phyloP scores from a whole-genome alignment of 2,888 invertebrate genomes.

The Zaprionus obscuricornis region DNA sequence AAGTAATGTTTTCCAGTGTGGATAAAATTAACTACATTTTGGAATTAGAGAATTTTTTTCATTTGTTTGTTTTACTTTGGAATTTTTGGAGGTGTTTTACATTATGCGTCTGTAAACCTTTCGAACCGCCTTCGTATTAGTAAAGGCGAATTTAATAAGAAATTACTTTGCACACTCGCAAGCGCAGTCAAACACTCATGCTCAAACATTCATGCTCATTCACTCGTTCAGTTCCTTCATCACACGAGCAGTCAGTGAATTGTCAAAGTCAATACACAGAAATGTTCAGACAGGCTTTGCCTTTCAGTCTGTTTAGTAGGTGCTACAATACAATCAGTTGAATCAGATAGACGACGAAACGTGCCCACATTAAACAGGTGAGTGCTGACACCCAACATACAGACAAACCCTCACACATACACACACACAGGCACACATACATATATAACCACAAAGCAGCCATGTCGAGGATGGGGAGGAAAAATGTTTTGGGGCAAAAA shows the following conservation, averaged over 20 bases:
- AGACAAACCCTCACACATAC: background rate
- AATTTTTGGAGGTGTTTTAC: too few species aligned
- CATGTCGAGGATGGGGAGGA: too few species aligned
- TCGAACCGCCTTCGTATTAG: too few species aligned
- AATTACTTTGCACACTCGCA: conserved; percentile 22
- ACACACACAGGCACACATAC: conserved; percentile 4
- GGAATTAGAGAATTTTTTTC: too few species aligned
- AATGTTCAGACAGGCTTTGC: conserved; percentile 21
- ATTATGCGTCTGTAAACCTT: too few species aligned
- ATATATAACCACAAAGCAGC: conserved; percentile 4
- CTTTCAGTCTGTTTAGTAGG: conserved; percentile 48
- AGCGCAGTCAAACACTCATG: background rate
- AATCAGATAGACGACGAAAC: conserved; percentile 69
- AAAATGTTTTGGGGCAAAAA: too few species aligned
- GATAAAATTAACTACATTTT: too few species aligned
- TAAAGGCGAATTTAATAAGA: conserved; percentile 35
- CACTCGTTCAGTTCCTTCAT: conserved; percentile 11
- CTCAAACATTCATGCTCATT: conserved; percentile 9
- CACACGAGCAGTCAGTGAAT: conserved; percentile 36
- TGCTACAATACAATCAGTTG: conserved; percentile 68
- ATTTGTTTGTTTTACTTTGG: too few species aligned
- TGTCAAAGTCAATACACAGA: conserved; percentile 68
- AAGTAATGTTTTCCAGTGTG: too few species aligned
- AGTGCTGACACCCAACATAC: conserved; percentile 51
- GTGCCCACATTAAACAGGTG: conserved; percentile 67